Conservation (phyloP, 2,113 vertebrate species). For the Python bivittatus region DNA sequence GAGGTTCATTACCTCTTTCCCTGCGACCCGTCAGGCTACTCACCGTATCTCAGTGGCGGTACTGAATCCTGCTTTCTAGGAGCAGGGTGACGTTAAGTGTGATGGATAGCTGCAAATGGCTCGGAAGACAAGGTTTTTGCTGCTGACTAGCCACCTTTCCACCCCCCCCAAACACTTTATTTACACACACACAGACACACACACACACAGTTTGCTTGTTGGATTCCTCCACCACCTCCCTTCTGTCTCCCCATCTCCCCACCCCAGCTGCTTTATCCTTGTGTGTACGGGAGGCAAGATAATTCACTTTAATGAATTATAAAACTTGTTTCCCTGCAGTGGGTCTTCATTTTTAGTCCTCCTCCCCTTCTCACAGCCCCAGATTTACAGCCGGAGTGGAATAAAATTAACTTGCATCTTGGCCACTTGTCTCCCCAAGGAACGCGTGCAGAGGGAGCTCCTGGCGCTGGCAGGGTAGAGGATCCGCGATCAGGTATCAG, state of each 20-base stretch:
- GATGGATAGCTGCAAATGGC: background rate
- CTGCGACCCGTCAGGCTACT: background rate
- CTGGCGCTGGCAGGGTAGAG: no score
- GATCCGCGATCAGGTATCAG: no score
- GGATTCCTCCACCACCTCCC: background rate
- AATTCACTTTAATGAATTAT: conserved; percentile 45
- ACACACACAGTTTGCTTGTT: background rate
- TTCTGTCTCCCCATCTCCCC: no score
- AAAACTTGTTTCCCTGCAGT: conserved; percentile 39
- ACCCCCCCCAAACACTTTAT: no score
- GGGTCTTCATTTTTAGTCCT: conserved; percentile 13
- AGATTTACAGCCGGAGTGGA: conserved; percentile 17
- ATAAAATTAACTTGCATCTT: conserved; percentile 27
- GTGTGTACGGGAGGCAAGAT: conserved; percentile 14
- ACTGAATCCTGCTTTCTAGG: background rate
- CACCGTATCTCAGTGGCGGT: background rate
- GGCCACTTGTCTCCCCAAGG: no score
- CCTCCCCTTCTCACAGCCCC: conserved; percentile 3
- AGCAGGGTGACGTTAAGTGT: background rate
- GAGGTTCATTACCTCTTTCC: background rate
- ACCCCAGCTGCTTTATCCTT: background rate
- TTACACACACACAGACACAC: no score
- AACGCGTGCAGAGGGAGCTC: no score
- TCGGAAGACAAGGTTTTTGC: background rate
- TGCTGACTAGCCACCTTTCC: background rate